A percentile compares a stretch with the other conserved stretches of the same genome.
Conservation (phyloP, 1,140 invertebrate species). For the Gonatopus flavifemur region DNA sequence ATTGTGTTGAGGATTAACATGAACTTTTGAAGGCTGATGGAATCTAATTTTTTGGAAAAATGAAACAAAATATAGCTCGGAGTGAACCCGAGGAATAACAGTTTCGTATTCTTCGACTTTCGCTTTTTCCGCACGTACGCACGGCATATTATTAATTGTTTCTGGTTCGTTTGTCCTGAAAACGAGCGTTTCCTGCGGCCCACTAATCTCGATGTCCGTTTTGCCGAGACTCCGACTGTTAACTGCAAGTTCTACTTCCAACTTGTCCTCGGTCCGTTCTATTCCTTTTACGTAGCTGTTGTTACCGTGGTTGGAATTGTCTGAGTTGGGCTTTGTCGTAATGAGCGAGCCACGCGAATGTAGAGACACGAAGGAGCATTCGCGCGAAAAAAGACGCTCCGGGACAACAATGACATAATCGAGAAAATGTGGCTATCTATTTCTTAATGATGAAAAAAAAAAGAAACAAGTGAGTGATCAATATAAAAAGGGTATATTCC, state of each 20-base stretch:
- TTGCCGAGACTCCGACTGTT: constrained; percentile 28
- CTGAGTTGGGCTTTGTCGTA: neutral
- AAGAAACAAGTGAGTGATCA: too few relatives aligned
- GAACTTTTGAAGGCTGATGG: too few relatives aligned
- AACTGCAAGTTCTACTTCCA: constrained; percentile 27
- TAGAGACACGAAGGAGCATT: too few relatives aligned
- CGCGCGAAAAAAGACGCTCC: constrained; percentile 28
- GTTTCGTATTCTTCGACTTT: constrained; percentile 48
- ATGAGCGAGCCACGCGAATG: constrained; percentile 5
- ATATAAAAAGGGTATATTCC: too few relatives aligned
- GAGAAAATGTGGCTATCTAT: constrained; percentile 51
- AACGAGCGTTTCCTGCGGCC: constrained; percentile 50
- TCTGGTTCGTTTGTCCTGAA: constrained; percentile 49
- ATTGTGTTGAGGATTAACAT: too few relatives aligned
- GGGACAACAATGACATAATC: constrained; percentile 49
- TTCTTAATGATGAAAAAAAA: too few relatives aligned
- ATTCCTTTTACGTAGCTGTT: constrained; percentile 16
- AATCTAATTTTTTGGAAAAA: too few relatives aligned
- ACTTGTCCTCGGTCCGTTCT: constrained; percentile 28
- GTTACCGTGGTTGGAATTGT: neutral
- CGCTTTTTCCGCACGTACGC: constrained; percentile 47
- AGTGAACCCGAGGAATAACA: too few relatives aligned
- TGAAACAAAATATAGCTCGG: too few relatives aligned
- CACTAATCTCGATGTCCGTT: constrained; percentile 42
- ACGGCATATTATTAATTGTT: constrained; percentile 53